Evolutionary conservation across 2,113 vertebrate genomes (phyloP).

Genomic region (Tor tambroides): DNA sequence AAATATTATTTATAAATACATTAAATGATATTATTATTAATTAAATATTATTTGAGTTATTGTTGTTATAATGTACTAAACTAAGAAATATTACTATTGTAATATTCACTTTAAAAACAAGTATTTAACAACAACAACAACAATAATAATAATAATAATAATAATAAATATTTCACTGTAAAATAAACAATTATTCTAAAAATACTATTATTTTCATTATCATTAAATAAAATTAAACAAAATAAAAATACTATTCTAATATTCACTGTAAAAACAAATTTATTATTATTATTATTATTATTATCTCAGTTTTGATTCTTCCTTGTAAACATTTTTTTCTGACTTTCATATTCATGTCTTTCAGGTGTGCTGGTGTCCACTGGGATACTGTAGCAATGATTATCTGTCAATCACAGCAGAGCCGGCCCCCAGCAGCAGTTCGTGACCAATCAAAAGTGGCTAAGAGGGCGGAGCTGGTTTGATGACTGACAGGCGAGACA

Average conservation of each 20-base stretch:
- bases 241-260: too few relatives aligned
- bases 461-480: neutral
- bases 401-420: neutral
- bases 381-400: neutral
- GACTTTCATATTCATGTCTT: neutral
- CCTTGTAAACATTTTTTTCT: neutral
- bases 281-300: too few relatives aligned
- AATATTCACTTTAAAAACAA: neutral
- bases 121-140: neutral
- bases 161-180: neutral
- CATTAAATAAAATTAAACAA: too few relatives aligned
- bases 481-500: neutral
- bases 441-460: neutral
- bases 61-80: neutral
- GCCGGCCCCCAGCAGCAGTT: too few relatives aligned
- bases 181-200: neutral
- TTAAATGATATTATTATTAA: neutral
- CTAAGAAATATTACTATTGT: neutral
- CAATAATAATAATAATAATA: too few relatives aligned
- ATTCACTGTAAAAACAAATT: too few relatives aligned
- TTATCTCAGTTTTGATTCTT: neutral
- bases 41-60: neutral
- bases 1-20: neutral
- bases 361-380: neutral
- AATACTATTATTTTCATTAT: neutral